These are phyloP conservation scores for Philhelius pedissequus DNA, from an alignment of 2,888 invertebrate species.

Conservation along the genomic window DNA sequence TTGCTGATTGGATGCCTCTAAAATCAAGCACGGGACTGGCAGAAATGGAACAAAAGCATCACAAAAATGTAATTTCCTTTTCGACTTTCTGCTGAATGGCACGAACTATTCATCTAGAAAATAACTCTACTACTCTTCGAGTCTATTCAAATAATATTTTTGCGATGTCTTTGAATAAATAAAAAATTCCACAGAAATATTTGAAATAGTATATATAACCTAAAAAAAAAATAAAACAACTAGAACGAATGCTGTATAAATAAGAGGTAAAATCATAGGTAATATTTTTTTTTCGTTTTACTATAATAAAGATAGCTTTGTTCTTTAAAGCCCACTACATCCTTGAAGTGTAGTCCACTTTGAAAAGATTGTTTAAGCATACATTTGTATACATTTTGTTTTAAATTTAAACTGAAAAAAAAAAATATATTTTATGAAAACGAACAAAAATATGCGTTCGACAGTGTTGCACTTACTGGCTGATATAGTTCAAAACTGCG, in stretches of 20 bases:
- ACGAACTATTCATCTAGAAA: conserved; percentile 46
- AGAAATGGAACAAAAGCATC: conserved; percentile 24
- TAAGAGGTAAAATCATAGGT: not conserved
- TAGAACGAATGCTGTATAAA: not conserved
- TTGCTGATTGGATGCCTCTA: too few relatives aligned
- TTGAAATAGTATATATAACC: not conserved
- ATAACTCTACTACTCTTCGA: conserved; percentile 33
- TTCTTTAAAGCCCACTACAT: not conserved
- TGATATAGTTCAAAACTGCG: too few relatives aligned
- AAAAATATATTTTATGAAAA: not conserved
- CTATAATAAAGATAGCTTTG: not conserved
- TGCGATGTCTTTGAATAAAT: not conserved
- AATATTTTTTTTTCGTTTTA: not conserved
- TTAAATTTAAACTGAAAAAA: not conserved
- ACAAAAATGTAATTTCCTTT: conserved; percentile 57
- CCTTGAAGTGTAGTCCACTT: not conserved
- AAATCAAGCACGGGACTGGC: not conserved
- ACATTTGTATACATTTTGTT: not conserved
- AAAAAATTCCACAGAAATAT: not conserved
- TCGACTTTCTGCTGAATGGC: conserved; percentile 31
- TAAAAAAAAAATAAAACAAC: not conserved
- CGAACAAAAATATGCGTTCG: too few relatives aligned
- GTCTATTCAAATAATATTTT: conserved; percentile 54
- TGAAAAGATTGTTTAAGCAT: not conserved
- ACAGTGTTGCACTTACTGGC: too few relatives aligned